Evolutionary conservation across 92 coral and sea anemone genomes (phyloP), one percentile per base, ranked within the genome.

Genomic region (Paramuricea clavata): DNA sequence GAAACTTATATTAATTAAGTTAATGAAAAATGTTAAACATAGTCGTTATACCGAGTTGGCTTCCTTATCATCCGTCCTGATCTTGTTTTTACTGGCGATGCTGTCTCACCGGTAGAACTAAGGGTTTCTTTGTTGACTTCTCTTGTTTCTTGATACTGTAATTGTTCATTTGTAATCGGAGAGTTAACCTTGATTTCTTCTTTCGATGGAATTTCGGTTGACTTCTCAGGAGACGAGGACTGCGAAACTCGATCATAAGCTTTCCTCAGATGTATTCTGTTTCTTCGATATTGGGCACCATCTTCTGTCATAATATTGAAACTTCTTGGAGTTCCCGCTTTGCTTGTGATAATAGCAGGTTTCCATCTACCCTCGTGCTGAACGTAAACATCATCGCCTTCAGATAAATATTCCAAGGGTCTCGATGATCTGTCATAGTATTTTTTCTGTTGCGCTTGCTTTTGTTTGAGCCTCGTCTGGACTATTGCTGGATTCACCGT

Each of bases 291-390:
- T 5, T 64, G 75, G 23, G 26, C 65, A 16, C 79, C 79, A 3
- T 86, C 85, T 16, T 42, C 78, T 21, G 85, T 86, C 32, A 31
- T 31, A 0, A 86, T 43, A 17, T 47, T 49, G 54, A 77, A 77
- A 17, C 77, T 39, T 50, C 85, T 86, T 17, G 85, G 85, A 41
- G 77, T 62, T 26, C 56, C 70, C 21, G 59, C 82, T 54, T 62
- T 83, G 31, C 78, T 72, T 10, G 42, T 43, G 30, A 83, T 44
- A 2, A 69, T 35, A 65, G 80, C 87, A 15, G 87, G 87, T 83
- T 62, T 71, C 81, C 88, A 83, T 27, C 69, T 49, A 30, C 82
- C 82, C 9, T 83, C 88, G 44, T 71, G 71, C 31, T 56, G 71
- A 62, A 70, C 47, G 31, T 67, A 49, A 12, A 83, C 81, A 21